Base-by-base conservation (phyloP, 2,888 invertebrate species). In the Lepidochrysops patricia region DNA sequence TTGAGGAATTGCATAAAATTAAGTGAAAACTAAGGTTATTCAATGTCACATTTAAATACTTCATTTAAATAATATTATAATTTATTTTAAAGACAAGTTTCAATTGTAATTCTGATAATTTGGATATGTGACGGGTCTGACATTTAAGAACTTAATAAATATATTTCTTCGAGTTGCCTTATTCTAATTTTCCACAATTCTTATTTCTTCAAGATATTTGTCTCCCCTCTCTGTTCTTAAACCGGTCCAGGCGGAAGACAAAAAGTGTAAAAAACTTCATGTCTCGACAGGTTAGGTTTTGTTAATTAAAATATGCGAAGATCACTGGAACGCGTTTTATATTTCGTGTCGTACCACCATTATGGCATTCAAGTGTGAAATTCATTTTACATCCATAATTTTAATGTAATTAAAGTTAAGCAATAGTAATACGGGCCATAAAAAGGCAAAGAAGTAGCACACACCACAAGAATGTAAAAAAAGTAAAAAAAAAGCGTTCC, bases 261-360 rank as follows among this genome's bases (percentile, higher is more conserved):
- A 50, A 50, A 50, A 50, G 26, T n/a, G 3, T 4, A 25, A 26
- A 26, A 26, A 25, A 37, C 5, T 26, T n/a, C 50, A n/a, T 50
- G 13, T 13, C 26, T 26, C 25, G n/a, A 50, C 50, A 50, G 25
- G 50, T 25, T 26, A 13, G 50, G 50, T 50, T 50, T 50, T 49
- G 49, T 49, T 43, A 43, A 43, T 43, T 43, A 43, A 43, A 43
- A 4, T 32, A n/a, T n/a, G 43, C 43, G 43, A 43, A 43, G 19
- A 43, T 43, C 43, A 13, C 43, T 43, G 43, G 19, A 43, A 43
- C 43, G 43, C 12, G 43, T 19, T 29, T 29, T n/a, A n/a, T n/a
- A n/a, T 9, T 29, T 7, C 37, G 9, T 43, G 43, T 19, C 19
- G 23, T 19, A 15, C 13, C 9, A 43, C 6, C 23, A 15, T 37